These are phyloP conservation scores for Drosophila subobscura DNA, from an alignment of 1,140 invertebrate genomes.

Conservation along the genomic window DNA sequence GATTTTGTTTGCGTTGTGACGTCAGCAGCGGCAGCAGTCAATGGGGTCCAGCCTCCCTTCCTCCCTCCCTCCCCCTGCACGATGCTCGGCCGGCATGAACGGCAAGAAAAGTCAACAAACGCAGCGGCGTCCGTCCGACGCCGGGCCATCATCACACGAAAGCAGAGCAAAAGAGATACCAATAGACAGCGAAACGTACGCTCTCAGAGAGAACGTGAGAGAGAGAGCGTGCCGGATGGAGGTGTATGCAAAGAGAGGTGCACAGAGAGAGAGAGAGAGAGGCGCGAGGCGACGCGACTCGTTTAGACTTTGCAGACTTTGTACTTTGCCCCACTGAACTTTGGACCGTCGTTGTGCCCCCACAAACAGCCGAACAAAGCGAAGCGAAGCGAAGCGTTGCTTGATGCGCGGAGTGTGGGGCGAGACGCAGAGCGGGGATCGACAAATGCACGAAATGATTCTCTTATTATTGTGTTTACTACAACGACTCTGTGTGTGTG, in stretches of 20 bases:
- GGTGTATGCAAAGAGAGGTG: constrained; percentile 9
- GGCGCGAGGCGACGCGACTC: constrained; percentile 4
- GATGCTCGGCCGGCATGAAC: constrained; percentile 1
- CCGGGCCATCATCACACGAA: no score
- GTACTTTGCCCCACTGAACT: constrained; percentile 82
- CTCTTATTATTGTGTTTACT: constrained; percentile 51
- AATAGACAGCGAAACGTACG: neutral
- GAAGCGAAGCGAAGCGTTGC: constrained; percentile 16
- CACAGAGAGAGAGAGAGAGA: constrained; percentile 5
- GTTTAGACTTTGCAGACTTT: constrained; percentile 77
- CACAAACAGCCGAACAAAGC: constrained; percentile 22
- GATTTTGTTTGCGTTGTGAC: constrained; percentile 57
- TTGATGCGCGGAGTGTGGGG: constrained; percentile 11
- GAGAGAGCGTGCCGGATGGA: neutral
- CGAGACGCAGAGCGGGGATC: constrained; percentile 19
- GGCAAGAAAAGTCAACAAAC: constrained; percentile 62
- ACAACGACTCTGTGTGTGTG: constrained; percentile 4
- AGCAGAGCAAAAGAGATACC: constrained; percentile 1
- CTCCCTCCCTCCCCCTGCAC: neutral
- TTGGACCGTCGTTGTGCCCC: constrained; percentile 44
- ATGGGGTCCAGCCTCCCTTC: constrained; percentile 31
- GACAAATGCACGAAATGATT: constrained; percentile 50
- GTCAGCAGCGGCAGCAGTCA: constrained; percentile 18
- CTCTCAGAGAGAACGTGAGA: neutral
- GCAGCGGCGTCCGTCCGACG: neutral